Evolutionary conservation across 92 coral and sea anemone genomes (phyloP).

Genomic region (Porites rus): DNA sequence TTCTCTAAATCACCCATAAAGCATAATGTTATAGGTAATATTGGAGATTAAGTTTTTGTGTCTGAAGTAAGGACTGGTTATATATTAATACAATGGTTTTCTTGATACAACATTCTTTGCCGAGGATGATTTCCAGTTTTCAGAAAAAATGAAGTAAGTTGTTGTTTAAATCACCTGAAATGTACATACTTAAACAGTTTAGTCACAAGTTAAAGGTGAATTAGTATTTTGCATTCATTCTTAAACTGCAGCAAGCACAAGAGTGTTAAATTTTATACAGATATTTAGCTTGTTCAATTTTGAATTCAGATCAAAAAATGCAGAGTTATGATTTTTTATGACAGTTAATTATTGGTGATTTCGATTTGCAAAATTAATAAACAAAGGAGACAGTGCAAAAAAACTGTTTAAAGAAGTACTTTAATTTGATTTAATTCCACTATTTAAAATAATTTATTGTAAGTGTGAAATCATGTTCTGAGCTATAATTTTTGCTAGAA

Average conservation of each 20-base stretch:
- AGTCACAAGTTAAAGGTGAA: not conserved
- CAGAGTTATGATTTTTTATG: slow-evolving; percentile 7
- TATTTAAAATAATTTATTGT: not conserved
- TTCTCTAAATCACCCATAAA: too few species aligned
- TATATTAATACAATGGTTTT: not conserved
- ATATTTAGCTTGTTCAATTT: not conserved
- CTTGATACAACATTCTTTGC: slow-evolving; percentile 4
- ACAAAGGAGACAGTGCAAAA: not conserved
- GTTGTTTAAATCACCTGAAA: not conserved
- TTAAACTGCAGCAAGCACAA: not conserved
- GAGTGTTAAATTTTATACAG: not conserved
- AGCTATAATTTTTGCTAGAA: not conserved
- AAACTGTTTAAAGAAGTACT: not conserved
- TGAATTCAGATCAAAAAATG: not conserved
- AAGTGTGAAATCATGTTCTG: not conserved
- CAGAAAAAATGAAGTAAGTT: not conserved
- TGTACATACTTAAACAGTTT: not conserved
- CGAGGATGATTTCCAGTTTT: not conserved
- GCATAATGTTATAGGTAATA: too few species aligned
- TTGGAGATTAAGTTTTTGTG: not conserved
- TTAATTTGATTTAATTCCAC: not conserved
- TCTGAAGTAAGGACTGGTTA: not conserved
- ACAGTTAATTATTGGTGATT: not conserved
- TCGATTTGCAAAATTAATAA: too few species aligned
- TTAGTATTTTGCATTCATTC: not conserved